Evolutionary conservation across 30 jellyfish, hydroid and myxozoan species (phyloP), one percentile per base, ranked within the genome.

Genomic region (Sanderia malayensis): DNA sequence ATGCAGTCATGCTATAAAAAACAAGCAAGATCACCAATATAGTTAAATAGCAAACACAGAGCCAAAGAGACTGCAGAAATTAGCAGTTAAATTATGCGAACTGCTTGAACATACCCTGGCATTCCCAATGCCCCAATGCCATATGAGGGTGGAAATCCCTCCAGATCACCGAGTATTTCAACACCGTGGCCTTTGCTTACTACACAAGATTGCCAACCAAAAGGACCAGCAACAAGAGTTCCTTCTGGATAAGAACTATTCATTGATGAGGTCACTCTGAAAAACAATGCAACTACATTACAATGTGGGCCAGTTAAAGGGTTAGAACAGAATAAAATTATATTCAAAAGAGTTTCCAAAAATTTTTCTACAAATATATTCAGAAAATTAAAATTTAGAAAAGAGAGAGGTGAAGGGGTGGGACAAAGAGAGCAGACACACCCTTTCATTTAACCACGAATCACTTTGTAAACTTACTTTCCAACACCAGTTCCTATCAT

Each of bases 401-500:
- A n/a, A n/a, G n/a, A n/a, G n/a, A n/a, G n/a, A n/a, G n/a, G n/a
- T n/a, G n/a, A n/a, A n/a, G n/a, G n/a, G n/a, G n/a, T n/a, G n/a
- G n/a, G n/a, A n/a, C n/a, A n/a, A n/a, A n/a, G n/a, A n/a, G n/a
- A n/a, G n/a, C n/a, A n/a, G n/a, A n/a, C n/a, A n/a, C n/a, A n/a
- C n/a, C n/a, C n/a, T n/a, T n/a, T n/a, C n/a, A n/a, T n/a, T n/a
- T n/a, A n/a, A n/a, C n/a, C n/a, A n/a, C n/a, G n/a, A n/a, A n/a
- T n/a, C n/a, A n/a, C n/a, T n/a, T n/a, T n/a, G n/a, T n/a, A n/a
- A 2, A 41, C 87, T 24, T 71, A 74, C 96, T 66, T 87, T 19
- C 94, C 96, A 64, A 87, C 94, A 18, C 96, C 96, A 37, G 91
- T 77, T 21, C 96, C 96, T 41, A 87, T 87, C 91, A 87, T 87